Base-by-base conservation (phyloP, 2,113 vertebrate species). In the Tachysurus vachellii region DNA sequence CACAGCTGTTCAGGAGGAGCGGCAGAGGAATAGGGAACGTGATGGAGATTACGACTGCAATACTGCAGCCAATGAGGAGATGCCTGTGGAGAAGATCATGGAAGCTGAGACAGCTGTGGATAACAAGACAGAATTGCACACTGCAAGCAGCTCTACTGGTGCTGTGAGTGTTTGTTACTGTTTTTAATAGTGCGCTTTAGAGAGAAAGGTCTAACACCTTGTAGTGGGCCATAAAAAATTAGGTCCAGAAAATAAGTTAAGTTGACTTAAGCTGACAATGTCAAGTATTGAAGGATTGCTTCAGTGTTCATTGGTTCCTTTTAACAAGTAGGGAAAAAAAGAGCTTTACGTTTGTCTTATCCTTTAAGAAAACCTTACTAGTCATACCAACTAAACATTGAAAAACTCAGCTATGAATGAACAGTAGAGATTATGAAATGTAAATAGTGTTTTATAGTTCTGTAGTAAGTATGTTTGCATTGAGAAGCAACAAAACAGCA, bases 31-130 rank as follows among this genome's bases (percentile, higher is more conserved):
- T 44, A 94, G 95, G 79, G 97, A 98, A 0, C 95, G 96, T 0
- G 97, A 97, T 26, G 96, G 94, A n/a, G 96, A 96, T 57, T 91
- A 94, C 54, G 96, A 97, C 91, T 94, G 94, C 80, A 94, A 93
- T 42, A 94, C 94, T 3, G 93, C 95, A 1, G 95, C 95, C 89
- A 97, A 97, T 0, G 97, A 98, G 88, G 97, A 98, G 93, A 98
- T 98, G 97, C 97, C 97, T 0, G 97, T 97, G 93, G 97, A 97
- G 94, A 97, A 97, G 94, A 98, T 98, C 89, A 91, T 98, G 92
- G 97, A 97, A 90, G 97, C 97, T 9, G 97, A 98, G 91, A 95
- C 96, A 6, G 96, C 97, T 1, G 97, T 97, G 91, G 97, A 97
- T 86, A 96, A 96, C 92, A 97, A 97, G 91, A 96, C 95, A 28